Conservation (phyloP, 2,888 invertebrate genomes). For the Noctua janthina region DNA sequence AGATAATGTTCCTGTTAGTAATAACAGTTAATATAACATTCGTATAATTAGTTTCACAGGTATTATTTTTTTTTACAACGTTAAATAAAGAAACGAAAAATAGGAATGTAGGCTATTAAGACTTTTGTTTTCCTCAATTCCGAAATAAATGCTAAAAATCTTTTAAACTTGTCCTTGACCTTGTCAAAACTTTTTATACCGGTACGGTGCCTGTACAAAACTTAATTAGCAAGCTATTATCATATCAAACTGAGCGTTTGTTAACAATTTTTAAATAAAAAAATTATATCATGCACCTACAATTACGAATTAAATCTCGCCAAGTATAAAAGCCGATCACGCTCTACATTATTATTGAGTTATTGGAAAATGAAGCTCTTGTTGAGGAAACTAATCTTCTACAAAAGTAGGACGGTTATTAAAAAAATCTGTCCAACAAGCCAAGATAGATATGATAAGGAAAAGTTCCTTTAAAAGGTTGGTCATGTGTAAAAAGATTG, state of each 20-base stretch:
- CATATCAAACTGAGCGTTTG: constrained; percentile 21
- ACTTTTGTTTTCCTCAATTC: neutral
- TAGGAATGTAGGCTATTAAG: neutral
- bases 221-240: constrained; percentile 31
- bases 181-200: neutral
- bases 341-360: constrained; percentile 59
- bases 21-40: neutral
- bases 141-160: neutral
- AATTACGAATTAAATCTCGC: constrained; percentile 49
- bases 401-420: constrained; percentile 49
- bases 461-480: constrained; percentile 28
- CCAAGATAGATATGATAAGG: constrained; percentile 63
- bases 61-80: neutral
- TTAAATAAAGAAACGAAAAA: neutral
- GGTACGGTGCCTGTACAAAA: constrained; percentile 9
- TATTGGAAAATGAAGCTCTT: constrained; percentile 61
- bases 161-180: neutral
- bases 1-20: neutral
- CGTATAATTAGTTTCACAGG: neutral
- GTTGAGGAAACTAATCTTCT: constrained; percentile 52
- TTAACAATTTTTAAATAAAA: constrained; percentile 17
- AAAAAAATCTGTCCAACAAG: constrained; percentile 63
- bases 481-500: constrained; percentile 18
- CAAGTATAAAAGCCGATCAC: constrained; percentile 54
- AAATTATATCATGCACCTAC: constrained; percentile 46